Percentiles rank a stretch among this genome's conserved stretches.
These are phyloP conservation scores for Zeus faber DNA, from an alignment of 2,113 vertebrate genomes.

Conservation along the genomic window DNA sequence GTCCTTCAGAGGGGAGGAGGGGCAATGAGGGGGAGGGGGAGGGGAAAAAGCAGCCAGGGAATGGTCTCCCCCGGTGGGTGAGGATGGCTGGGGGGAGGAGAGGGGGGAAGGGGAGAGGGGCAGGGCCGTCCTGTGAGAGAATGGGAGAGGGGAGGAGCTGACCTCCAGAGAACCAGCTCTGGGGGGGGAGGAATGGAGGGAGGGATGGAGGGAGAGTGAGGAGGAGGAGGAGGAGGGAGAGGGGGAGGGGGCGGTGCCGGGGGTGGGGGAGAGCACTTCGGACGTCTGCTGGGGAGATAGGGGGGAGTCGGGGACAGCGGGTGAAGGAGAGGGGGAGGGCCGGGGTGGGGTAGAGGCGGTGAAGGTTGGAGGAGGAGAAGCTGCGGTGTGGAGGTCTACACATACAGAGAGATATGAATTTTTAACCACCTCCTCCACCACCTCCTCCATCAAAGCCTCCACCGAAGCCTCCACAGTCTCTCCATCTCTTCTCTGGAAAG, in stretches of 20 bases:
- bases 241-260: not conserved
- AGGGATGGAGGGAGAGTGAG: not conserved
- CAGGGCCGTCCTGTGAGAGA: constrained; percentile 20
- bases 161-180: constrained; percentile 25
- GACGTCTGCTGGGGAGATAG: not conserved
- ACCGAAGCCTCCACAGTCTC: not conserved
- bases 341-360: not conserved
- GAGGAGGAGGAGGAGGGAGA: not conserved
- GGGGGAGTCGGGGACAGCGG: not conserved
- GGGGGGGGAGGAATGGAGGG: not conserved
- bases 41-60: not conserved
- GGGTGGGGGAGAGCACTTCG: constrained; percentile 23
- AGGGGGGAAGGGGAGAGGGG: constrained; percentile 2
- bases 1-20: not conserved
- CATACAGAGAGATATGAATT: too few species aligned
- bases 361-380: too few species aligned
- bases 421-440: too few species aligned
- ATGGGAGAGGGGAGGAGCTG: not conserved
- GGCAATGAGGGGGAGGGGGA: not conserved
- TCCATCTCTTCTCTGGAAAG: not conserved
- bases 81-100: not conserved
- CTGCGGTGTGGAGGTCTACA: constrained; percentile 2
- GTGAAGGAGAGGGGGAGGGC: not conserved
- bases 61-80: not conserved
- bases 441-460: too few species aligned